These are phyloP conservation scores for Trachymyrmex septentrionalis DNA, from an alignment of 1,140 invertebrate genomes.

Conservation along the genomic window DNA sequence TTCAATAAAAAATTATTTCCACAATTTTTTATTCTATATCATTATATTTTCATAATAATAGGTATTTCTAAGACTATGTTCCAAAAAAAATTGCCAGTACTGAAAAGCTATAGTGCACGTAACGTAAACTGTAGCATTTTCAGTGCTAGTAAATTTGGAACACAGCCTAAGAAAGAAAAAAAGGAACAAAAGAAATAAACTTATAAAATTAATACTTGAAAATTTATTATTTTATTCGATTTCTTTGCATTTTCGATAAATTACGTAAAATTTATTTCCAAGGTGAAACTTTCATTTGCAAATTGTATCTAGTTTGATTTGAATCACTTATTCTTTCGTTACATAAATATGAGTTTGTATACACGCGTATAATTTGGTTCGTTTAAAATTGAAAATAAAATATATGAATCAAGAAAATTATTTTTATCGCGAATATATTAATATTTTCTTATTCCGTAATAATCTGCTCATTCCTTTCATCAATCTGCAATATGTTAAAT, in stretches of 20 bases:
- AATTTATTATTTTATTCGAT: not conserved
- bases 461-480: not conserved
- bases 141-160: too few relatives aligned
- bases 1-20: not conserved
- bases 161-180: not conserved
- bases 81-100: too few relatives aligned
- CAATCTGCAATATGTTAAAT: not conserved
- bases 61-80: not conserved
- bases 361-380: not conserved
- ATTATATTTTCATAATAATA: not conserved
- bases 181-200: not conserved
- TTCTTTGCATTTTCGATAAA: not conserved
- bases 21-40: not conserved
- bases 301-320: not conserved
- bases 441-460: not conserved
- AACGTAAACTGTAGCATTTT: too few relatives aligned
- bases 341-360: not conserved
- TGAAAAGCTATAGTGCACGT: too few relatives aligned
- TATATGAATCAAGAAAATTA: not conserved
- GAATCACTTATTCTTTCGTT: not conserved
- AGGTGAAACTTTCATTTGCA: not conserved
- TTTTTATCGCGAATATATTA: not conserved
- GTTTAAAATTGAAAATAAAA: conserved; percentile 1
- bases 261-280: not conserved
- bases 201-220: not conserved